Base-by-base conservation (phyloP, 2,888 invertebrate genomes). In the Smittia aterrima region DNA sequence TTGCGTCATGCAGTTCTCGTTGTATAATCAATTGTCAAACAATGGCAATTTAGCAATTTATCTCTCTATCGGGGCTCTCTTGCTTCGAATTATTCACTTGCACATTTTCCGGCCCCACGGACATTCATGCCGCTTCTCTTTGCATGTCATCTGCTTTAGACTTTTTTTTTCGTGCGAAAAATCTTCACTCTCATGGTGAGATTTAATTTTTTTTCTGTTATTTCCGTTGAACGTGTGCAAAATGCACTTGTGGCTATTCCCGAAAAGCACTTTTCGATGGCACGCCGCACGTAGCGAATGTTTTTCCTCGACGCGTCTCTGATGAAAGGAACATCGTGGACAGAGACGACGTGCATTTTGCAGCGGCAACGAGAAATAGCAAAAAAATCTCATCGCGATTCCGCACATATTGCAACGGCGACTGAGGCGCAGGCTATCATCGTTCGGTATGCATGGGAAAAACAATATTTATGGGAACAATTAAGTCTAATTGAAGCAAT, bases 21-120 rank as follows among this genome's bases (percentile, higher is more conserved):
- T 62, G 72, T 72, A 62, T 62, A 72, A 72, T 72, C 72, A 72
- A 72, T 72, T 72, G 72, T 72, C 72, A 72, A 72, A 72, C 72
- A 72, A 72, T 72, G 62, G 38, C 72, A 72, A 72, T 72, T 72
- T 62, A 20, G 62, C 62, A 72, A 72, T 72, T 72, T 72, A 72
- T 72, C 72, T 72, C 72, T 72, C 24, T 38, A 58, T 72, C 38
- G 72, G n/a, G n/a, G 47, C 70, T 24, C 40, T 24, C 58, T 11
- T 27, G 18, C 62, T 32, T 66, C 66, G n/a, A 70, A 54, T 70
- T 70, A 68, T 71, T 72, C 62, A 38, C 72, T 72, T 62, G 24
- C 40, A 27, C 13, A 24, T 25, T 40, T 62, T 58, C 62, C 72
- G 47, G 47, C 58, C 58, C 58, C 58, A 58, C 18, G 58, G 58